phyloP scores from a whole-genome alignment of 92 coral and sea anemone genomes.

The Pocillopora meandrina region DNA sequence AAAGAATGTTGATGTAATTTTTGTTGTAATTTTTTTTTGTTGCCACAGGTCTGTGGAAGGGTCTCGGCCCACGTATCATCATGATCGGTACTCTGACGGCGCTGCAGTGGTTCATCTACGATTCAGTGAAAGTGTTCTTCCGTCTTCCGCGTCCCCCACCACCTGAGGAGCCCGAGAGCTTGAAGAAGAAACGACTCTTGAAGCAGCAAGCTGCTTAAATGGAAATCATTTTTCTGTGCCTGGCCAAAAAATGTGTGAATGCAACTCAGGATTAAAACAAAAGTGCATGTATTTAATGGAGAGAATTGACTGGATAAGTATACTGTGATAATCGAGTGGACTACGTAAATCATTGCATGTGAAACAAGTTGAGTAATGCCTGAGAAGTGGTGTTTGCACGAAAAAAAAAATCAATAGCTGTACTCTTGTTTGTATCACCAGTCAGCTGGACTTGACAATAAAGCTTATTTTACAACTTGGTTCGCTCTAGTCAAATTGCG shows the following conservation, averaged over 20 bases:
- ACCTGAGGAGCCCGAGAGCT: conserved; percentile 98
- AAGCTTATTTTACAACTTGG: conserved; percentile 29
- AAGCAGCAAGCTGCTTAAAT: conserved; percentile 42
- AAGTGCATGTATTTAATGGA: conserved; percentile 24
- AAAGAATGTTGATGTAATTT: no score
- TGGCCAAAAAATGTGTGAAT: conserved; percentile 8
- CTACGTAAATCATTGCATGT: background rate
- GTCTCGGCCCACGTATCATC: conserved; percentile 98
- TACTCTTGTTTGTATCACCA: conserved; percentile 1
- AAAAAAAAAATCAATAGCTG: conserved; percentile 17
- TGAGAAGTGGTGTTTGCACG: conserved; percentile 15
- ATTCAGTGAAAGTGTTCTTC: conserved; percentile 97
- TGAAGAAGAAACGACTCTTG: conserved; percentile 77
- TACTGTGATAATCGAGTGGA: background rate
- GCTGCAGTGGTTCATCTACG: conserved; percentile 99
- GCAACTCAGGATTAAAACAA: background rate
- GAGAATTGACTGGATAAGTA: background rate
- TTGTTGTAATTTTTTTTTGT: background rate
- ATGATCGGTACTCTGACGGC: conserved; percentile 99
- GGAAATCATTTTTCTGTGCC: background rate
- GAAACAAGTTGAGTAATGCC: background rate
- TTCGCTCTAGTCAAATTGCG: no score
- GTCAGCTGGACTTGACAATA: conserved; percentile 49
- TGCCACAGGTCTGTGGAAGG: conserved; percentile 89
- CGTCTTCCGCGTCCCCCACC: conserved; percentile 99